Percentiles rank a stretch among this genome's conserved stretches.
Conservation (phyloP, 2,888 invertebrate species). For the Ellobium chinense region DNA sequence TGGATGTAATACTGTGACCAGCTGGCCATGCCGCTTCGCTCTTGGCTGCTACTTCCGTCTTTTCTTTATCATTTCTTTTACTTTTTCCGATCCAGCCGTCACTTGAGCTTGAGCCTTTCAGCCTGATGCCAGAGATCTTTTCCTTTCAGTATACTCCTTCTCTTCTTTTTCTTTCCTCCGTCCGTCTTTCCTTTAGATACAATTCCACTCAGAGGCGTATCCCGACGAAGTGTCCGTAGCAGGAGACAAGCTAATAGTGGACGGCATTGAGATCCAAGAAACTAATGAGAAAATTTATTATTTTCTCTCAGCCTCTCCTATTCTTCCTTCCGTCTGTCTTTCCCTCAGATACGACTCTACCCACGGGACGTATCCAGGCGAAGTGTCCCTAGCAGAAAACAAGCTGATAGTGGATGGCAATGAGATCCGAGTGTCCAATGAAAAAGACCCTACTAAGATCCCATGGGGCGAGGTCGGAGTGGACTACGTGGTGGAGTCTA, state of each 20-base stretch:
- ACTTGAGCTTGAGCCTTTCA: too few relatives aligned
- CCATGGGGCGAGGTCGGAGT: constrained; percentile 96
- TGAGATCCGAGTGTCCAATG: constrained; percentile 87
- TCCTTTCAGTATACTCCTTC: too few relatives aligned
- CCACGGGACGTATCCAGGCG: constrained; percentile 96
- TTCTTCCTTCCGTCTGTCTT: background rate
- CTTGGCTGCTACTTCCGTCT: too few relatives aligned
- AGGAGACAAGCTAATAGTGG: constrained; percentile 89
- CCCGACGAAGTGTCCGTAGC: constrained; percentile 90
- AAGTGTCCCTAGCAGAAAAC: constrained; percentile 88
- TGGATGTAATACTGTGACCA: too few relatives aligned
- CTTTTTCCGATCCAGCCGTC: too few relatives aligned
- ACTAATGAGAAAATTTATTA: constrained; percentile 79
- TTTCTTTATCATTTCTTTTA: too few relatives aligned
- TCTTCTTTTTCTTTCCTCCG: background rate
- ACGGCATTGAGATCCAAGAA: constrained; percentile 88
- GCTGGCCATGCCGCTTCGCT: too few relatives aligned
- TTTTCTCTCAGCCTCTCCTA: too few relatives aligned
- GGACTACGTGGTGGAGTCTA: constrained; percentile 97
- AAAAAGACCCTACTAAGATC: constrained; percentile 85
- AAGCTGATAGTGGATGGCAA: constrained; percentile 88
- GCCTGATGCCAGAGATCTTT: too few relatives aligned
- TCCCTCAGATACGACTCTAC: constrained; percentile 97
- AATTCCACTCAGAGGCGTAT: constrained; percentile 99
- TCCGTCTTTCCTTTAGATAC: constrained; percentile 88